phyloP scores from a whole-genome alignment of 1,140 invertebrate genomes.

The Macrobrachium rosenbergii region DNA sequence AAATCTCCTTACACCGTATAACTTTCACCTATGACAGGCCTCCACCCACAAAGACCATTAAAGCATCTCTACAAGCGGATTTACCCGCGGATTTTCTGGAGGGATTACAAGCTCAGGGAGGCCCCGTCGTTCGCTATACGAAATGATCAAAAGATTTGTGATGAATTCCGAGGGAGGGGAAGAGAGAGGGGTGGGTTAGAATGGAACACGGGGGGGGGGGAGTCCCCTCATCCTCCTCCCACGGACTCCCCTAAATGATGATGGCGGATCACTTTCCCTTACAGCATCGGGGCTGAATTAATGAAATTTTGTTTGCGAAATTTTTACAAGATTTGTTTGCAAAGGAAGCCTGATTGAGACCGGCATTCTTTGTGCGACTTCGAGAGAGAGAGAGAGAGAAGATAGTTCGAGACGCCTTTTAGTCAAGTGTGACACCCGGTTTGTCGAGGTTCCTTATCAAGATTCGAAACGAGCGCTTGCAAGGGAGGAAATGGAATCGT shows the following conservation, averaged over 20 bases:
- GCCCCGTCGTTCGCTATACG: constrained; percentile 49
- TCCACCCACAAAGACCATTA: constrained; percentile 53
- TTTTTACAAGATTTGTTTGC: too few relatives aligned
- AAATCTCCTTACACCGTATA: constrained; percentile 54
- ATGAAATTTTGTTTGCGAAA: too few relatives aligned
- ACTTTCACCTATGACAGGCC: constrained; percentile 56
- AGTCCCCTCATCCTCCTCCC: neutral
- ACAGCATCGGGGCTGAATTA: too few relatives aligned
- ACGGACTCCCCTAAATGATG: neutral
- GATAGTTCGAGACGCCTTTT: too few relatives aligned
- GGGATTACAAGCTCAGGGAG: constrained; percentile 56
- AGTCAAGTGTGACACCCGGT: too few relatives aligned
- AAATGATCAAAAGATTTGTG: constrained; percentile 60
- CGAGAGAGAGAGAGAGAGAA: too few relatives aligned
- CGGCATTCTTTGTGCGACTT: too few relatives aligned
- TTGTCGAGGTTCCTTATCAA: too few relatives aligned
- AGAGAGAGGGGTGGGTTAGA: constrained; percentile 10
- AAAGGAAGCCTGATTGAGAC: too few relatives aligned
- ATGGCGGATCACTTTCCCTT: too few relatives aligned
- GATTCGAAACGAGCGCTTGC: too few relatives aligned
- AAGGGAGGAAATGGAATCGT: too few relatives aligned
- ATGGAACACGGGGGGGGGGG: neutral
- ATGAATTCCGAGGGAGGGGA: constrained; percentile 47
- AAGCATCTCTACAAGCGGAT: constrained; percentile 58
- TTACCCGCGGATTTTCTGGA: constrained; percentile 40